These are phyloP conservation scores for Urocynchramus pylzowi DNA, from an alignment of 2,113 vertebrate genomes.

Conservation along the genomic window DNA sequence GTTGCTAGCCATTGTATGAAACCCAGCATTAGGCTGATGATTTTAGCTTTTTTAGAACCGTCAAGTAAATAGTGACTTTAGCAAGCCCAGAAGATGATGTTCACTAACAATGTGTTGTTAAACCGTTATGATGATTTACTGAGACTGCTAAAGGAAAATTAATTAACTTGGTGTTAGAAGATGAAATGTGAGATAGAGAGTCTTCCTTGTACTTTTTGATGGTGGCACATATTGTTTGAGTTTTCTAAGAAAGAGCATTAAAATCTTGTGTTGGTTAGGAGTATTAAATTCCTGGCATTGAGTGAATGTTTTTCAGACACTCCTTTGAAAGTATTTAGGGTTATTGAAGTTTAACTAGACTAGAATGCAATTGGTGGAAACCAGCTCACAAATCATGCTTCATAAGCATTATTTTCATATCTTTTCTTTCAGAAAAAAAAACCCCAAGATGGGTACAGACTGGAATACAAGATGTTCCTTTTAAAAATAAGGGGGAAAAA, in stretches of 20 bases:
- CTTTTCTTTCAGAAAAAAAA: not conserved
- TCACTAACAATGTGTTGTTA: not conserved
- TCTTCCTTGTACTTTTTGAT: not conserved
- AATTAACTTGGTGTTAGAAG: not conserved
- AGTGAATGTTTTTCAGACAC: not conserved
- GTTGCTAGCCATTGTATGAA: not conserved
- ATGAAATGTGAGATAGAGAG: not conserved
- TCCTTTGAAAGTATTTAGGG: not conserved
- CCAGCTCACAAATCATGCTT: not conserved
- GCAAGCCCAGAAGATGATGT: not conserved
- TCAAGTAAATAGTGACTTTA: not conserved
- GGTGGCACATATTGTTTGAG: not conserved
- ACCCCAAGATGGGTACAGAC: not conserved
- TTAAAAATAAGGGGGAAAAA: not conserved
- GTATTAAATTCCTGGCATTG: slow-evolving; percentile 22
- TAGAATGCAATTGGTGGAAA: not conserved
- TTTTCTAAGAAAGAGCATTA: not conserved
- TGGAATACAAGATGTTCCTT: not conserved
- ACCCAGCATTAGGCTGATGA: not conserved
- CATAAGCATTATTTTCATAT: not conserved
- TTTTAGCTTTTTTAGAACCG: not conserved
- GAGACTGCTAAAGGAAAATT: not conserved
- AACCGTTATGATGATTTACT: not conserved
- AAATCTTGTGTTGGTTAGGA: not conserved
- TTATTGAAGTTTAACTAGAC: not conserved